Evolutionary conservation across 1,140 invertebrate species (phyloP), one percentile per base, ranked within the genome.

Genomic region (Listronotus oregonensis): DNA sequence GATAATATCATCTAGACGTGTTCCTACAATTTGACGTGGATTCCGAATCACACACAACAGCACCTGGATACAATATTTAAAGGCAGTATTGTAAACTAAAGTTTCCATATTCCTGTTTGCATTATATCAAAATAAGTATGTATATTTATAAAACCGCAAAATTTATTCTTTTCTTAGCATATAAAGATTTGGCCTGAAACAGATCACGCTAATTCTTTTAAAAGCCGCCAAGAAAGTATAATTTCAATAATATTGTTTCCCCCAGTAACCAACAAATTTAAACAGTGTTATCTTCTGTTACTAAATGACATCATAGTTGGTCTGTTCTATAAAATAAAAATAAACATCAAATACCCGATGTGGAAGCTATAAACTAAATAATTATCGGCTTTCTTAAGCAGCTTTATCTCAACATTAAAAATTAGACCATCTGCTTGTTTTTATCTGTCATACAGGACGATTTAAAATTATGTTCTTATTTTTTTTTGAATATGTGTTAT

Each of bases 271-370:
- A 31, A 21, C 21, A 21, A 50, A 21, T 21, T n/a, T 14, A 46
- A 18, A 46, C 43, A 21, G 15, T 31, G 47, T 50, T 18, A 50
- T 50, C 47, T 50, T 50, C 18, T 50, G 6, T 50, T 21, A 50
- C 18, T 10, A 21, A 50, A 50, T 50, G 47, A 50, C 47, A 50
- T 50, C 47, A 50, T 50, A 10, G 47, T n/a, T 50, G 47, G 47
- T 27, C 47, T 50, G 47, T 21, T 50, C 47, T 50, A 15, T 50
- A 50, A 50, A 50, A 50, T 18, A 18, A 50, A 50, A 50, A 50
- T 50, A 50, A 50, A 50, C 21, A 50, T 50, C 47, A 21, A 31
- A 50, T 50, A 50, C 47, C 8, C 17, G 43, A 46, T 50, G 47
- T 15, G 21, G 21, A 9, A 15, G 47, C 47, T 27, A 50, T 18